Evolutionary conservation across 2,888 invertebrate genomes (phyloP).

Genomic region (Norana najaformis): DNA sequence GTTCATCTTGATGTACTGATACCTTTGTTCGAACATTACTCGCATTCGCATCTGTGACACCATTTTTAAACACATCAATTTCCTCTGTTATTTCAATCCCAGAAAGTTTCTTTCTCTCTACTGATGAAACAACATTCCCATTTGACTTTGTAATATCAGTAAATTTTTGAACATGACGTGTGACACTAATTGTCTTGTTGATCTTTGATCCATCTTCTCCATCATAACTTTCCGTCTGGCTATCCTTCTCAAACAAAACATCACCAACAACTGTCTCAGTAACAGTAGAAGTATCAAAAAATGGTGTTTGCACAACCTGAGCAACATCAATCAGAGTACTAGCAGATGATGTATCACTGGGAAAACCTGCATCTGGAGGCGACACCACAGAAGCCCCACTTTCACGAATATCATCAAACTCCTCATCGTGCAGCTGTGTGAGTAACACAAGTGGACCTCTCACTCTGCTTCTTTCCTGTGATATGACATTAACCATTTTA

Average conservation of each 20-base stretch:
- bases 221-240: neutral
- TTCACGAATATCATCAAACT: neutral
- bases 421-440: neutral
- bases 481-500: neutral
- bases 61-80: neutral
- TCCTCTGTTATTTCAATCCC: constrained; percentile 3
- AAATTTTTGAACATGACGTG: neutral
- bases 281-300: neutral
- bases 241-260: neutral
- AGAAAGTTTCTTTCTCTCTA: neutral
- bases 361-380: neutral
- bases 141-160: neutral
- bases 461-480: neutral
- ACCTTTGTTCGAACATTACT: constrained; percentile 6
- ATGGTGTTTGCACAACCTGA: neutral
- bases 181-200: neutral
- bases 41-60: neutral
- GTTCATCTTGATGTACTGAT: neutral
- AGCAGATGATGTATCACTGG: neutral
- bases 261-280: neutral
- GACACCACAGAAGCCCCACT: neutral
- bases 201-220: constrained; percentile 1
- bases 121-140: neutral
- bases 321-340: neutral
- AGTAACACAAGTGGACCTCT: neutral